These are phyloP conservation scores for Harpagifer antarcticus DNA, from an alignment of 2,797 vertebrate genomes.

Conservation along the genomic window DNA sequence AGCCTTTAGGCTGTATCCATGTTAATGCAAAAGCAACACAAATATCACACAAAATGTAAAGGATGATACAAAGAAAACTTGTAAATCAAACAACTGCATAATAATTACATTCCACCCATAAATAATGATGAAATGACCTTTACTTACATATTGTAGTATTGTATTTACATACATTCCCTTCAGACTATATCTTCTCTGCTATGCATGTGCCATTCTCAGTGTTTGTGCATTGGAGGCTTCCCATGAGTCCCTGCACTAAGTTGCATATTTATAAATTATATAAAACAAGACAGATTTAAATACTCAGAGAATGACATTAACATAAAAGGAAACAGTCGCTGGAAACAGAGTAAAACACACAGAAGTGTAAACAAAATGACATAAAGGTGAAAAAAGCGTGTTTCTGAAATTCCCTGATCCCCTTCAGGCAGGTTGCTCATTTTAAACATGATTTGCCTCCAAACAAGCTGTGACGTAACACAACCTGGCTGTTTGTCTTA, in stretches of 20 bases:
- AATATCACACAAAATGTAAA: neutral
- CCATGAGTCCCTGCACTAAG: neutral
- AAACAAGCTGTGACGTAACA: neutral
- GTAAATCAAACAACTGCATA: neutral
- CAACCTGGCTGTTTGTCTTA: neutral
- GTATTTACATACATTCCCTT: neutral
- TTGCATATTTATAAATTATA: neutral
- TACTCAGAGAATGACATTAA: too few relatives aligned
- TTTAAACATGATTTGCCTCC: neutral
- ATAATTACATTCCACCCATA: neutral
- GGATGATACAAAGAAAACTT: neutral
- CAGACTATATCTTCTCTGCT: neutral
- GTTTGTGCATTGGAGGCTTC: neutral
- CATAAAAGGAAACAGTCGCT: too few relatives aligned
- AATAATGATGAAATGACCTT: neutral
- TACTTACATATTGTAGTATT: neutral
- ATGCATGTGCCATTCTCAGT: neutral
- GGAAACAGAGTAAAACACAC: too few relatives aligned
- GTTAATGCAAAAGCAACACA: neutral
- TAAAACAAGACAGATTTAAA: too few relatives aligned
- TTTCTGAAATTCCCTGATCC: too few relatives aligned
- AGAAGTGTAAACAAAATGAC: too few relatives aligned
- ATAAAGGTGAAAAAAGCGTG: too few relatives aligned
- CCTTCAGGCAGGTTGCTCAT: too few relatives aligned
- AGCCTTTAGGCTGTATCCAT: neutral